Conservation (phyloP, 2,113 vertebrate species). For the Brienomyrus brachyistius region DNA sequence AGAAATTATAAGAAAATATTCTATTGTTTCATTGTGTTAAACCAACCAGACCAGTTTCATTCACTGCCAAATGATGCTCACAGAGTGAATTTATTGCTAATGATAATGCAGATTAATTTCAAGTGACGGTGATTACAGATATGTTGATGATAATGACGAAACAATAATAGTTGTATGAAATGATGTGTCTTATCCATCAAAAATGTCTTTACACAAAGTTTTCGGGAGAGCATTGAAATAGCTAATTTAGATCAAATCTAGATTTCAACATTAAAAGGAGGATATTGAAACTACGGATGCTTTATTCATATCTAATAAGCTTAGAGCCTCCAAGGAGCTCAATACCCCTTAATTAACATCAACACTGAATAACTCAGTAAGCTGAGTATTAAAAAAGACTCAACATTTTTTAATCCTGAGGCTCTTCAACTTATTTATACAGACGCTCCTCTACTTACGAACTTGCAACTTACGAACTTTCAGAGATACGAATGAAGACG, state of each 20-base stretch:
- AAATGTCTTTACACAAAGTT: neutral
- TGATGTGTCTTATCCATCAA: neutral
- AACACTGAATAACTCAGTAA: neutral
- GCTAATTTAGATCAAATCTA: neutral
- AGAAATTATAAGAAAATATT: neutral
- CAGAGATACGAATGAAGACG: too few relatives aligned
- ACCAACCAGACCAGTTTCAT: neutral
- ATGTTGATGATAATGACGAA: neutral
- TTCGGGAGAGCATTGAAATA: neutral
- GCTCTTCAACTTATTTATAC: neutral
- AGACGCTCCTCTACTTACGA: too few relatives aligned
- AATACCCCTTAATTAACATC: neutral
- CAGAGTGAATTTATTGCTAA: neutral
- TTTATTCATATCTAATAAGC: neutral
- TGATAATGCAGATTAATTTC: neutral
- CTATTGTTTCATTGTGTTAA: neutral
- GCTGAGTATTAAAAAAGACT: neutral
- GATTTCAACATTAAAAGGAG: neutral
- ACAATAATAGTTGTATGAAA: neutral
- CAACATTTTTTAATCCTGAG: neutral
- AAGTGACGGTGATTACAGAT: neutral
- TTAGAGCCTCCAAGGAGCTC: neutral
- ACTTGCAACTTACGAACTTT: too few relatives aligned
- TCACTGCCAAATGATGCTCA: slow-evolving; percentile 1
- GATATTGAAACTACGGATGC: neutral